These are phyloP conservation scores for Chorisops tibialis DNA, from an alignment of 2,888 invertebrate species.

Conservation along the genomic window DNA sequence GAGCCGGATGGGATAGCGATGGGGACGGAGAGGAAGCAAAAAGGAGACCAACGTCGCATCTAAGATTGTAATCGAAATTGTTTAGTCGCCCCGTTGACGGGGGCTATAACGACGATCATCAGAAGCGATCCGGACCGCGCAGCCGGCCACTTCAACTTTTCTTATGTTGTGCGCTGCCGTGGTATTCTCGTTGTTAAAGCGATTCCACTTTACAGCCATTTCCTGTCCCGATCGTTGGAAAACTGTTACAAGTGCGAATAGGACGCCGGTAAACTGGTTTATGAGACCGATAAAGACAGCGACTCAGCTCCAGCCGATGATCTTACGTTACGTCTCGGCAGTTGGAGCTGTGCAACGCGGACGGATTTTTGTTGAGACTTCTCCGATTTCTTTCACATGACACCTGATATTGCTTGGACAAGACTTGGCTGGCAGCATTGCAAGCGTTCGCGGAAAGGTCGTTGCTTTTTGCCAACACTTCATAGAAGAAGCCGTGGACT, in stretches of 20 bases:
- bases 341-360: constrained; percentile 17
- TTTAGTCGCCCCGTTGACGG: too few species aligned
- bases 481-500: too few species aligned
- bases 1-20: too few species aligned
- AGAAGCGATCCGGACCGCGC: too few species aligned
- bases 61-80: too few species aligned
- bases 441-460: constrained; percentile 13
- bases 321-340: constrained; percentile 7
- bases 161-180: too few species aligned
- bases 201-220: background rate
- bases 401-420: constrained; percentile 16
- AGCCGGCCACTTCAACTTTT: too few species aligned
- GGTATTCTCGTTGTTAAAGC: background rate
- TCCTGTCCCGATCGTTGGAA: constrained; percentile 11
- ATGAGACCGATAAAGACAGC: background rate
- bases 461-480: constrained; percentile 11
- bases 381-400: constrained; percentile 20
- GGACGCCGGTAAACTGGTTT: constrained; percentile 18
- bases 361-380: constrained; percentile 14
- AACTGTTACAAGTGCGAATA: constrained; percentile 19
- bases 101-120: background rate
- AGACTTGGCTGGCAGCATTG: background rate
- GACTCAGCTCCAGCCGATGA: background rate
- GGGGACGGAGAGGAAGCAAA: too few species aligned
- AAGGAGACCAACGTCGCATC: too few species aligned